These are phyloP conservation scores for Macropis europaea DNA, from an alignment of 2,888 invertebrate species.

Conservation along the genomic window DNA sequence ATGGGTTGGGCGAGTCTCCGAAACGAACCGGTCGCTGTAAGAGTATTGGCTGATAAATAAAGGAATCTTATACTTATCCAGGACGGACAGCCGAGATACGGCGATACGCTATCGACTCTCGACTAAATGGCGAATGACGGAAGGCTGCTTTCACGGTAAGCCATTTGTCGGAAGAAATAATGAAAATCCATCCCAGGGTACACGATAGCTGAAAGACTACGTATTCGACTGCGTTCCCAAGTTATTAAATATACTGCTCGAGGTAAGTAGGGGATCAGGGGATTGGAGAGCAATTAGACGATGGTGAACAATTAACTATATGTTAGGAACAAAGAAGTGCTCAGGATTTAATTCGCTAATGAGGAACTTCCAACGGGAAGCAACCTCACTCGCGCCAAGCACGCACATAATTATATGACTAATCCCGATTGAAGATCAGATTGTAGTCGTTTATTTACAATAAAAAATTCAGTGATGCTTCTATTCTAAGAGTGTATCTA, in stretches of 20 bases:
- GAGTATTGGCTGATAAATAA: slow-evolving; percentile 77
- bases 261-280: too few species aligned
- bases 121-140: slow-evolving; percentile 56
- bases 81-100: slow-evolving; percentile 44
- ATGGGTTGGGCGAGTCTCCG: background rate
- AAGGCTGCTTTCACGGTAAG: slow-evolving; percentile 56
- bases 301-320: too few species aligned
- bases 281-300: too few species aligned
- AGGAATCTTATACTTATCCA: slow-evolving; percentile 63
- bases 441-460: too few species aligned
- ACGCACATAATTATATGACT: too few species aligned
- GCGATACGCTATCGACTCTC: slow-evolving; percentile 22
- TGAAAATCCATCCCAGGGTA: background rate
- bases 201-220: background rate
- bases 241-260: too few species aligned
- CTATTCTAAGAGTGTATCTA: too few species aligned
- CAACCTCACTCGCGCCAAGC: background rate
- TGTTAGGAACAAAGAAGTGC: too few species aligned
- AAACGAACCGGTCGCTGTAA: slow-evolving; percentile 53
- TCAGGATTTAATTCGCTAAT: too few species aligned
- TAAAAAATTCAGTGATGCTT: too few species aligned
- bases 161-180: slow-evolving; percentile 55
- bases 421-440: too few species aligned
- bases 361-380: background rate
- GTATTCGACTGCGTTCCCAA: slow-evolving; percentile 1